Evolutionary conservation across 2,113 vertebrate species (phyloP).

Genomic region (Pipa parva): DNA sequence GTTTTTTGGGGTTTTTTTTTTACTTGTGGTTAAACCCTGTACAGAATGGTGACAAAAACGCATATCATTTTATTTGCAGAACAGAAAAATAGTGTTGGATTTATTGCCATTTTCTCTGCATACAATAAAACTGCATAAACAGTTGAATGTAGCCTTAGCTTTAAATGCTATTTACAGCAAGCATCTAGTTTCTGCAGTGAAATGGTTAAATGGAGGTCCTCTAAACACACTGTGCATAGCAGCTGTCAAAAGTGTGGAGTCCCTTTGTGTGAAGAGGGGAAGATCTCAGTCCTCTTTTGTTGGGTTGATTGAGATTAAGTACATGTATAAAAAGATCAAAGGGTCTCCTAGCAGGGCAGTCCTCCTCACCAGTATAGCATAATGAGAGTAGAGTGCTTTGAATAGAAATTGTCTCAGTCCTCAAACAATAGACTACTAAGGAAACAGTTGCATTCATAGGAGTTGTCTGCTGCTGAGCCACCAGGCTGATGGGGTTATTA

Average conservation of each 20-base stretch:
- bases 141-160: too few relatives aligned
- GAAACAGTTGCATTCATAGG: background rate
- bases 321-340: slow-evolving; percentile 34
- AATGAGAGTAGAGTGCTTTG: slow-evolving; percentile 22
- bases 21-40: too few relatives aligned
- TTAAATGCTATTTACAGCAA: too few relatives aligned
- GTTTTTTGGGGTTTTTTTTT: too few relatives aligned
- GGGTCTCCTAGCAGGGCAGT: slow-evolving; percentile 23
- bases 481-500: background rate
- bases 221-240: slow-evolving; percentile 13
- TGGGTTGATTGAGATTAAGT: slow-evolving; percentile 35
- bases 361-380: slow-evolving; percentile 22
- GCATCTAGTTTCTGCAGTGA: background rate
- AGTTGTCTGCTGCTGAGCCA: background rate
- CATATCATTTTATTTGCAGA: too few relatives aligned
- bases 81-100: too few relatives aligned
- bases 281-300: slow-evolving; percentile 23
- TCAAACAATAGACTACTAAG: background rate
- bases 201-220: slow-evolving; percentile 9
- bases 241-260: slow-evolving; percentile 27
- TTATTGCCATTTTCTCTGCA: too few relatives aligned
- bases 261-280: slow-evolving; percentile 12
- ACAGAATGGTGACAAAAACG: too few relatives aligned
- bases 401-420: slow-evolving; percentile 10
- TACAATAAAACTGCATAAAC: too few relatives aligned